A percentile compares a stretch with the other conserved stretches of the same genome.
Evolutionary conservation across 2,113 vertebrate species (phyloP).

Genomic region (Salminus brasiliensis): DNA sequence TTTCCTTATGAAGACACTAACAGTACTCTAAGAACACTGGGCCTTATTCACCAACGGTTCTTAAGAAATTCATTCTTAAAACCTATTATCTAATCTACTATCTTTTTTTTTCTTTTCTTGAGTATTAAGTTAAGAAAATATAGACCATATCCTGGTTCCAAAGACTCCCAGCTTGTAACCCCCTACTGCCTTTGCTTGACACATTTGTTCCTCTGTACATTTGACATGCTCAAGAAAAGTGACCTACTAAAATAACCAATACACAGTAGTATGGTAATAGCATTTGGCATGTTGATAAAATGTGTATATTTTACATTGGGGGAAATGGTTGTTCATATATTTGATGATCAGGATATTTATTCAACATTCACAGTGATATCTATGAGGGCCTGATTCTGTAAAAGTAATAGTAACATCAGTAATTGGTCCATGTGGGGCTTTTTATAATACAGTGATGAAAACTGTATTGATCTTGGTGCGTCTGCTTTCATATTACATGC

Average conservation of each 20-base stretch:
- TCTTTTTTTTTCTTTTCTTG: too few relatives aligned
- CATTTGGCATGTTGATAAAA: neutral
- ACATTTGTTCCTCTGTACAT: neutral
- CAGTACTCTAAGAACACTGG: too few relatives aligned
- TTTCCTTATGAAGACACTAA: too few relatives aligned
- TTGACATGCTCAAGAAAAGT: neutral
- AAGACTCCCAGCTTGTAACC: neutral
- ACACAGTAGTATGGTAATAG: neutral
- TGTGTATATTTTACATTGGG: neutral
- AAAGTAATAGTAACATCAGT: conserved; percentile 2
- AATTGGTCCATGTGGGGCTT: conserved; percentile 19
- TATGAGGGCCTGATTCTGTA: neutral
- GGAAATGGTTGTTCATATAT: neutral
- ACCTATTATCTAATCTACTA: too few relatives aligned
- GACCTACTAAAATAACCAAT: neutral
- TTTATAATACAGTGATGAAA: conserved; percentile 13
- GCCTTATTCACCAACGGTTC: too few relatives aligned
- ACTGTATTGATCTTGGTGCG: conserved; percentile 15
- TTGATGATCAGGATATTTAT: neutral
- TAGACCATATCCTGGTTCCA: too few relatives aligned
- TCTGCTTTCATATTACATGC: conserved; percentile 12
- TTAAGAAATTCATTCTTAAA: too few relatives aligned
- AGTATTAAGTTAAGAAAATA: too few relatives aligned
- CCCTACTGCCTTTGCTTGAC: neutral
- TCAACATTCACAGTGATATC: conserved; percentile 30